phyloP scores from a whole-genome alignment of 1,140 invertebrate genomes.

The Epicauta chinensis region DNA sequence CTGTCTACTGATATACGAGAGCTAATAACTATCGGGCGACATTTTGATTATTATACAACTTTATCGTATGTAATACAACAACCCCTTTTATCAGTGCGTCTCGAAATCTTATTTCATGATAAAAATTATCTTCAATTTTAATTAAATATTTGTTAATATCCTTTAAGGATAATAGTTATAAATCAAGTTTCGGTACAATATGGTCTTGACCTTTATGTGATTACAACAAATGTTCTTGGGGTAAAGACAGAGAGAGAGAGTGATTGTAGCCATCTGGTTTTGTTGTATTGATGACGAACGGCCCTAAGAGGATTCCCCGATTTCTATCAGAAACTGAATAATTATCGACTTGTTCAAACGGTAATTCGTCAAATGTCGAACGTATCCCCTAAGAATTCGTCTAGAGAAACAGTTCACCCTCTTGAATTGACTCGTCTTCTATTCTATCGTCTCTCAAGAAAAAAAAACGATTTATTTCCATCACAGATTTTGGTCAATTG shows the following conservation, averaged over 20 bases:
- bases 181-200: constrained; percentile 14
- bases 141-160: not conserved
- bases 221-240: constrained; percentile 17
- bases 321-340: too few species aligned
- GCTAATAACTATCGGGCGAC: constrained; percentile 33
- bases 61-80: constrained; percentile 3
- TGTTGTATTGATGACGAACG: too few species aligned
- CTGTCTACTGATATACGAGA: constrained; percentile 38
- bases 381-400: too few species aligned
- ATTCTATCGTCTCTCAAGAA: too few species aligned
- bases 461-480: too few species aligned
- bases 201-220: constrained; percentile 19
- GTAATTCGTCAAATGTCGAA: too few species aligned
- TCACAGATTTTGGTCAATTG: too few species aligned
- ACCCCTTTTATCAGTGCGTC: constrained; percentile 13
- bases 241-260: not conserved
- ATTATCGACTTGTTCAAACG: too few species aligned
- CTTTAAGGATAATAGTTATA: constrained; percentile 1
- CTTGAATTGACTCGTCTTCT: too few species aligned
- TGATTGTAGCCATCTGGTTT: not conserved
- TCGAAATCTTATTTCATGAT: constrained; percentile 3
- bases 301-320: too few species aligned
- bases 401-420: too few species aligned
- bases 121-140: constrained; percentile 8
- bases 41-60: constrained; percentile 31